These are phyloP conservation scores for Ormyrus nitidulus DNA, from an alignment of 2,888 invertebrate genomes.

Conservation along the genomic window DNA sequence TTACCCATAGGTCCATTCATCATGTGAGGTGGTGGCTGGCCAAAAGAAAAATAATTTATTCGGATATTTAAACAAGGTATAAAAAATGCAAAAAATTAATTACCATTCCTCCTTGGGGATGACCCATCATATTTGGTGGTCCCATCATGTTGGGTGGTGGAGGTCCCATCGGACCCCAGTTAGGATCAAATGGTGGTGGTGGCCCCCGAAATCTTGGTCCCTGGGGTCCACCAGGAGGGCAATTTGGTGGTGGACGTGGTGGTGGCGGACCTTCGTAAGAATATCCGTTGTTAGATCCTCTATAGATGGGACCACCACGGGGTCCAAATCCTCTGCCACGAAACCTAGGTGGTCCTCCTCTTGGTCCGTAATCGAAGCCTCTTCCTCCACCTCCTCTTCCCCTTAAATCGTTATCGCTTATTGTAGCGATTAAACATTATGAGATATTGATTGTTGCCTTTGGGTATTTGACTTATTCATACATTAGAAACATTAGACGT, in stretches of 20 bases:
- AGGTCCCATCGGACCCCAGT: conserved; percentile 83
- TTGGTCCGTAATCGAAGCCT: conserved; percentile 71
- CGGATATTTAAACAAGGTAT: background rate
- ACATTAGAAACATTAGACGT: conserved; percentile 51
- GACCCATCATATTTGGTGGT: conserved; percentile 73
- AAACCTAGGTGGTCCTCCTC: conserved; percentile 80
- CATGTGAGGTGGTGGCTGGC: conserved; percentile 74
- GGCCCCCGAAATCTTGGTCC: conserved; percentile 77
- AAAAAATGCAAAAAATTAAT: background rate
- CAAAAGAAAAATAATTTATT: background rate
- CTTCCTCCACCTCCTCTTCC: conserved; percentile 73
- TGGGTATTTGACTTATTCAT: conserved; percentile 56
- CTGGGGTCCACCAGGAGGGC: conserved; percentile 69
- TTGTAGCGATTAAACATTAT: conserved; percentile 51
- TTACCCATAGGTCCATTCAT: conserved; percentile 73
- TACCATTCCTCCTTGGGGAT: conserved; percentile 72
- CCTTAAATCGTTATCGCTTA: conserved; percentile 63
- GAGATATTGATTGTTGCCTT: conserved; percentile 57
- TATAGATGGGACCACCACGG: conserved; percentile 75
- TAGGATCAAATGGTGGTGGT: conserved; percentile 81
- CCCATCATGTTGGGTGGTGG: conserved; percentile 76
- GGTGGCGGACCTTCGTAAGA: conserved; percentile 77
- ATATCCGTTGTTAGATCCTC: conserved; percentile 76
- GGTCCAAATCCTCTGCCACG: conserved; percentile 81
- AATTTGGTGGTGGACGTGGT: conserved; percentile 72